Percentiles rank a stretch among this genome's conserved stretches.
phyloP scores from a whole-genome alignment of 1,140 invertebrate species.

The Xylocopa sonorina region DNA sequence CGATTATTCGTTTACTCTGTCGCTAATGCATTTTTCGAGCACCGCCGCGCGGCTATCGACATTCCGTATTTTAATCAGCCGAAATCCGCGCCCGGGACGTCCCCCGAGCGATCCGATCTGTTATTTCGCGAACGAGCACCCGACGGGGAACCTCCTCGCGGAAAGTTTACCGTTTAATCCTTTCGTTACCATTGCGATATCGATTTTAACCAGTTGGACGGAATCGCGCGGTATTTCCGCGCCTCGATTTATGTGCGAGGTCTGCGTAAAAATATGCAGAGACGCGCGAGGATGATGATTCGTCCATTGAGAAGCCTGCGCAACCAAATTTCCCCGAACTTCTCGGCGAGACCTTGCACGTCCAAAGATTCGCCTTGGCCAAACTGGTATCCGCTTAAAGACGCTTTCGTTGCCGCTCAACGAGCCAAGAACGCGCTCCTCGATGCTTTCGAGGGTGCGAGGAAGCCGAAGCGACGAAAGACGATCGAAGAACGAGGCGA shows the following conservation, averaged over 20 bases:
- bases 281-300: too few species aligned
- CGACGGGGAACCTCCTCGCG: too few species aligned
- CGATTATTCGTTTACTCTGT: not conserved
- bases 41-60: not conserved
- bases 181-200: too few species aligned
- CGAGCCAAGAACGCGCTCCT: not conserved
- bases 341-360: too few species aligned
- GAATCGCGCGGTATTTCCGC: too few species aligned
- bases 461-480: not conserved
- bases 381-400: not conserved
- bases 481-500: conserved; percentile 2
- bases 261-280: too few species aligned
- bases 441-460: not conserved
- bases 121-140: not conserved
- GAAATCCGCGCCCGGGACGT: not conserved
- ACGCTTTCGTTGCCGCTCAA: not conserved
- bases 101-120: not conserved
- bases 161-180: too few species aligned
- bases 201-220: too few species aligned
- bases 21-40: conserved; percentile 15
- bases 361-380: not conserved
- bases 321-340: too few species aligned
- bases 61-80: conserved; percentile 8
- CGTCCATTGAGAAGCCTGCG: too few species aligned
- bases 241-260: too few species aligned